These are phyloP conservation scores for Graptemys geographica DNA, from an alignment of 2,797 vertebrate species.

Conservation along the genomic window DNA sequence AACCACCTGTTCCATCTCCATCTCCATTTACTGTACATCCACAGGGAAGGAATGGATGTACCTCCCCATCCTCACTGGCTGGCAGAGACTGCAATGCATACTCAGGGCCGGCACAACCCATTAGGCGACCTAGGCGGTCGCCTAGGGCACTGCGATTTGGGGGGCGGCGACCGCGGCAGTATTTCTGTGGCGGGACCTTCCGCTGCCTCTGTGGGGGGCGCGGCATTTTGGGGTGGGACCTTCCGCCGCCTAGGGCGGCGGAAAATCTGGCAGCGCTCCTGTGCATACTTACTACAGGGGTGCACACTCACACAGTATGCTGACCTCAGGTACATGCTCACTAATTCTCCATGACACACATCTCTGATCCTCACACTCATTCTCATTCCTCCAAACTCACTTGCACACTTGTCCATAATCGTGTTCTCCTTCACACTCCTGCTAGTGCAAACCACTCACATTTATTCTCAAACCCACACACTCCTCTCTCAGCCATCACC, in stretches of 20 bases:
- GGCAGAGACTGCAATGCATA: background rate
- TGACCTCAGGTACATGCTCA: no score
- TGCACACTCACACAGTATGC: no score
- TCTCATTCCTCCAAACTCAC: background rate
- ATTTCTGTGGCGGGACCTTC: no score
- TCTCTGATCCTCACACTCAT: background rate
- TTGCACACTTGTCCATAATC: background rate
- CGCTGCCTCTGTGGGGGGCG: no score
- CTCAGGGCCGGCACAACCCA: background rate
- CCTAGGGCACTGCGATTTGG: no score
- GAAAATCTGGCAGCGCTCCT: no score
- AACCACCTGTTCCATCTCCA: background rate
- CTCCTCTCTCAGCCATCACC: background rate
- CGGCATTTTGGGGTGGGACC: no score
- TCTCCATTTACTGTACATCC: background rate
- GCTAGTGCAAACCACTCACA: background rate
- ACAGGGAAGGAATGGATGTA: background rate
- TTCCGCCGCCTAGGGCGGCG: no score
- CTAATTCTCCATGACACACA: no score
- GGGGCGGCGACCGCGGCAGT: no score
- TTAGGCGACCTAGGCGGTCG: no score
- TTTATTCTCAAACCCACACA: background rate
- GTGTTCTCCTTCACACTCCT: background rate
- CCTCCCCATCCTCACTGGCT: background rate
- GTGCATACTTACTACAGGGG: no score